Conservation (phyloP, 2,888 invertebrate species). For the Mythimna ferrago region DNA sequence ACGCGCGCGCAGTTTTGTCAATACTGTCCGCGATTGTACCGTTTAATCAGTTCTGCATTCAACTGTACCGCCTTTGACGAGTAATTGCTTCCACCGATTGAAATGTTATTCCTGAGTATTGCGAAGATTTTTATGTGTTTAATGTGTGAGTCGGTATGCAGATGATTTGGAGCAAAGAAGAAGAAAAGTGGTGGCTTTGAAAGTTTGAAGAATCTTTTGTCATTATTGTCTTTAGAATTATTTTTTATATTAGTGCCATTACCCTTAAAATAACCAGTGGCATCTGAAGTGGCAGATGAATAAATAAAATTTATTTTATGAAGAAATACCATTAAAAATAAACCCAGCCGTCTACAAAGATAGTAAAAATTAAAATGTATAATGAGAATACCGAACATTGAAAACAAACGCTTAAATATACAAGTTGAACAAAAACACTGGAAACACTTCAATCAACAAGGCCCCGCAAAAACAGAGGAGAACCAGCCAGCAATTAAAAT, state of each 20-base stretch:
- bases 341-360: conserved; percentile 14
- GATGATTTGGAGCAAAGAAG: neutral
- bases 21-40: conserved; percentile 85
- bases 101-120: conserved; percentile 78
- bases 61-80: conserved; percentile 89
- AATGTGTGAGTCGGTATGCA: conserved; percentile 44
- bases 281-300: neutral
- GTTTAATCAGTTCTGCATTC: conserved; percentile 88
- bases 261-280: too few relatives aligned
- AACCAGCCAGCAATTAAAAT: conserved; percentile 83
- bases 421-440: conserved; percentile 70
- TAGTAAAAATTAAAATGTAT: conserved; percentile 46
- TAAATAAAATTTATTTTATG: too few relatives aligned
- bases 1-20: conserved; percentile 84
- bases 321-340: neutral
- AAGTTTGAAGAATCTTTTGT: neutral
- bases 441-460: conserved; percentile 74
- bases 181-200: neutral
- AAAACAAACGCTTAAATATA: conserved; percentile 64
- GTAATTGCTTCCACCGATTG: conserved; percentile 89
- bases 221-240: neutral
- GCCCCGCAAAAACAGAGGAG: conserved; percentile 72
- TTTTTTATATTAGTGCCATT: neutral
- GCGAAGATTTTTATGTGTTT: conserved; percentile 52
- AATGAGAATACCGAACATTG: conserved; percentile 50